Conservation (phyloP, 2,888 invertebrate genomes). For the Hypercompe scribonia region DNA sequence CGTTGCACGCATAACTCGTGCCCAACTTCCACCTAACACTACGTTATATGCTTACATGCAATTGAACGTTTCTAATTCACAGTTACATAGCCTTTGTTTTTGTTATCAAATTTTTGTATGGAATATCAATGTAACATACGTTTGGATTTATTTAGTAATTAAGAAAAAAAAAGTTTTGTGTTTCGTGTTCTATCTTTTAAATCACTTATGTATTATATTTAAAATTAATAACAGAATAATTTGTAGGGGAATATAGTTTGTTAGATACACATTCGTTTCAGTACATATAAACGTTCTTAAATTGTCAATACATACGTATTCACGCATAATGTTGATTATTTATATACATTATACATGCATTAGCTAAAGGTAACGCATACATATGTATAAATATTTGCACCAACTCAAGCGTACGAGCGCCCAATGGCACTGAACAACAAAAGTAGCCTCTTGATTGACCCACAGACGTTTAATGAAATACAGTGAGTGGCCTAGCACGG, state of each 20-base stretch:
- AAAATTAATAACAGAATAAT: too few species aligned
- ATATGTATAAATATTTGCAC: background rate
- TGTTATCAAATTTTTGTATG: too few species aligned
- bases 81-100: too few species aligned
- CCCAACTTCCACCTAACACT: background rate
- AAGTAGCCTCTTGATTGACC: background rate
- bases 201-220: too few species aligned
- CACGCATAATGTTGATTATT: background rate
- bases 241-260: too few species aligned
- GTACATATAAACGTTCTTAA: background rate
- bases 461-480: conserved; percentile 6
- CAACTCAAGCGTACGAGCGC: background rate
- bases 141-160: too few species aligned
- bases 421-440: background rate
- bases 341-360: background rate
- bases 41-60: too few species aligned
- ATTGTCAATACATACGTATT: background rate
- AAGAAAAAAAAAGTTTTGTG: too few species aligned
- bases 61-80: too few species aligned
- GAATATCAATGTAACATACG: too few species aligned
- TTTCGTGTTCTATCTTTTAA: too few species aligned
- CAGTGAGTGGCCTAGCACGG: conserved; percentile 12
- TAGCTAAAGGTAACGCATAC: background rate
- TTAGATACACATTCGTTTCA: background rate
- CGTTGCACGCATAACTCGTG: background rate